Conservation (phyloP, 2,797 vertebrate genomes). For the Arctocebus calabarensis region DNA sequence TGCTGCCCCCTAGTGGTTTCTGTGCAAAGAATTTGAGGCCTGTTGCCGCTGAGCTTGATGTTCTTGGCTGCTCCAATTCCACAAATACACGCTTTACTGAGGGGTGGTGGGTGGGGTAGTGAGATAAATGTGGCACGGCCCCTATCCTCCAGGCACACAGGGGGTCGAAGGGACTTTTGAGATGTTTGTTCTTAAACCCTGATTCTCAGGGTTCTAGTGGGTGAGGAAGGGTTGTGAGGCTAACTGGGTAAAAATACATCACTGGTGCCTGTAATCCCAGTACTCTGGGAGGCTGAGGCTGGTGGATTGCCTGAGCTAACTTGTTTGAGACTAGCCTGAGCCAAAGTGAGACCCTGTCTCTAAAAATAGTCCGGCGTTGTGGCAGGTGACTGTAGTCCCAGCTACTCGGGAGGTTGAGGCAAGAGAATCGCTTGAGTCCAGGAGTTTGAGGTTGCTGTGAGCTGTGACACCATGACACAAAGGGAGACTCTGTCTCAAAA, state of each 20-base stretch:
- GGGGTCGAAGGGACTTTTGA: neutral
- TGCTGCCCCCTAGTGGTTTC: constrained; percentile 66
- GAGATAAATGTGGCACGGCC: neutral
- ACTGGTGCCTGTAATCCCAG: neutral
- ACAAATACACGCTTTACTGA: neutral
- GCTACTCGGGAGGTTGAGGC: no score
- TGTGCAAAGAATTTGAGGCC: neutral
- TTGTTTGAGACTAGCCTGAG: no score
- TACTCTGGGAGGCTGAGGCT: no score
- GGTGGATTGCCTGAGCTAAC: no score
- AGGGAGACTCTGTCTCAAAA: no score
- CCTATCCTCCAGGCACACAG: neutral
- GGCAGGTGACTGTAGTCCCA: no score
- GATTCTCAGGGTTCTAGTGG: neutral
- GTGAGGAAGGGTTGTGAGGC: neutral
- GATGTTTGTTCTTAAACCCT: neutral
- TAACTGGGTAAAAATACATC: neutral
- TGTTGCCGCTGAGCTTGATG: neutral
- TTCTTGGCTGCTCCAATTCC: neutral
- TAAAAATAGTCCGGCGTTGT: no score
- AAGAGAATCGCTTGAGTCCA: no score
- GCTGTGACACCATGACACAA: no score
- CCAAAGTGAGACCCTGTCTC: no score
- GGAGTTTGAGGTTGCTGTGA: no score
- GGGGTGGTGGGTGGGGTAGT: no score